Evolutionary conservation across 2,888 invertebrate genomes (phyloP).

Genomic region (Pheosia gnoma): DNA sequence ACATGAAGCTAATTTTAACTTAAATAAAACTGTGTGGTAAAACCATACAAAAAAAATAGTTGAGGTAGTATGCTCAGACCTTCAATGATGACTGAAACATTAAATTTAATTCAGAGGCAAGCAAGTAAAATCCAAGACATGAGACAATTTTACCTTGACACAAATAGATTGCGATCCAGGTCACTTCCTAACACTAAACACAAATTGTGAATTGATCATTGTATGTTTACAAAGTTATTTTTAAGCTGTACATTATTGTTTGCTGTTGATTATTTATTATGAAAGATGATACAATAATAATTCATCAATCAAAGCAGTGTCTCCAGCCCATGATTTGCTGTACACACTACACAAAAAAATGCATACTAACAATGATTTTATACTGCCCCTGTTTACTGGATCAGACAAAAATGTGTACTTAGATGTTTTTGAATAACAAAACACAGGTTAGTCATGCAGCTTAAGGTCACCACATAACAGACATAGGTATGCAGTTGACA

Average conservation of each 20-base stretch:
- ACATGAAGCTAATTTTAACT: too few species aligned
- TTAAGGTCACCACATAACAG: conserved; percentile 4
- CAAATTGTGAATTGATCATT: background rate
- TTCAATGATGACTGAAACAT: background rate
- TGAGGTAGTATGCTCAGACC: background rate
- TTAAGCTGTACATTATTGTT: background rate
- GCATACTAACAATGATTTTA: too few species aligned
- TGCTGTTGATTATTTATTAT: background rate
- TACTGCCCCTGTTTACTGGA: too few species aligned
- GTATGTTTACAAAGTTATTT: too few species aligned
- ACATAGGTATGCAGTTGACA: conserved; percentile 12
- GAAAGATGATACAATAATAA: too few species aligned
- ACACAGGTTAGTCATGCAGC: too few species aligned
- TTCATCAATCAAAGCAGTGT: too few species aligned
- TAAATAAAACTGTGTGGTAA: background rate
- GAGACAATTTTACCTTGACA: conserved; percentile 57
- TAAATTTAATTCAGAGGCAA: background rate
- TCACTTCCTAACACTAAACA: conserved; percentile 29
- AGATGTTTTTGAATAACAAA: too few species aligned
- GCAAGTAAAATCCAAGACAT: conserved; percentile 18
- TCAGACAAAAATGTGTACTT: too few species aligned
- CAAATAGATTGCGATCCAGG: conserved; percentile 48
- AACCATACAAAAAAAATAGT: background rate
- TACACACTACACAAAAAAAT: too few species aligned
- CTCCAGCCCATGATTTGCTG: too few species aligned